Base-by-base conservation (phyloP, 2,113 vertebrate genomes). In the Polypterus senegalus region DNA sequence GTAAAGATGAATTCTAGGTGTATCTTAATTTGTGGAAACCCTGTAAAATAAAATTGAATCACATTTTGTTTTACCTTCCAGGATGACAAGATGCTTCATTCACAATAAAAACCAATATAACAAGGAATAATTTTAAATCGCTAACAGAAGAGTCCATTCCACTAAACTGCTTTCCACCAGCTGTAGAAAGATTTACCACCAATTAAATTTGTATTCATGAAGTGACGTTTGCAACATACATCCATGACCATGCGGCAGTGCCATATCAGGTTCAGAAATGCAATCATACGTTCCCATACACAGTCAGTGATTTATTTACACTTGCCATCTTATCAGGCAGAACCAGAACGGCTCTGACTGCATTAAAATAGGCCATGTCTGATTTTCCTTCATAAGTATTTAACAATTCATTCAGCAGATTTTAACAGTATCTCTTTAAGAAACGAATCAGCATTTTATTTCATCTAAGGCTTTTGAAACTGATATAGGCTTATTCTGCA, bases 371-470 rank as follows among this genome's bases (percentile, higher is more conserved):
- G 69, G 73, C 77, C 79, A 72, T 69, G 78, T 78, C 76, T 83
- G 81, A 77, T 79, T 83, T 85, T 83, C 81, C 81, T 83, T 83
- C 77, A 82, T 81, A 77, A 76, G 76, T 80, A 84, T 87, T 85
- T 84, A 85, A 86, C 80, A 82, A 82, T 83, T 83, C 72, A 80
- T 82, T 84, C 81, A 80, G 67, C 48, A 72, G 74, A 75, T 83
- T 82, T 79, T 84, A 82, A 82, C 80, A 76, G 75, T 69, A 75
- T 81, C 77, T 78, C 70, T 66, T 76, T 66, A 72, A 45, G 70
- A 67, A 63, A 57, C 68, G 71, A 71, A 76, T 71, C 70, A 70
- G 64, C 63, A 46, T 58, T 53, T 4, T 44, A 48, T 58, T 61
- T 57, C 65, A 49, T 44, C 46, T 57, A 46, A 47, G 66, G 61